Percentiles rank a stretch among this genome's conserved stretches.
phyloP scores from a whole-genome alignment of 2,888 invertebrate genomes.

The Orthosia gracilis region DNA sequence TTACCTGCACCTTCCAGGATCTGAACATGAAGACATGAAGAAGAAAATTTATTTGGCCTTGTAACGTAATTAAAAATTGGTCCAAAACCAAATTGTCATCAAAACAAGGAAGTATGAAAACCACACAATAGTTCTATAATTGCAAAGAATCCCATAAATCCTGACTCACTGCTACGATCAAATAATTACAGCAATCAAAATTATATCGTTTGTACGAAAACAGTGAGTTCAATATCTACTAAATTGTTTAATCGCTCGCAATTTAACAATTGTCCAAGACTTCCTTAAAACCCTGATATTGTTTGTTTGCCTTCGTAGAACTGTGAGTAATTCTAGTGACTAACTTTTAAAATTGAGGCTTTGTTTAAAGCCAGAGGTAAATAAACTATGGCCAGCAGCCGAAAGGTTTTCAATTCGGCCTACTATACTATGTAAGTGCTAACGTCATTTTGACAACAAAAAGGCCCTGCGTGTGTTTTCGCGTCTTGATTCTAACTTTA shows the following conservation, averaged over 20 bases:
- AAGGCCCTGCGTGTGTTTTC: no score
- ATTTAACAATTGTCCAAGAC: constrained; percentile 81
- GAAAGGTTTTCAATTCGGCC: no score
- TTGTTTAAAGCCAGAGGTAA: constrained; percentile 36
- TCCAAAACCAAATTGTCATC: constrained; percentile 1
- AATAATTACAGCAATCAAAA: constrained; percentile 60
- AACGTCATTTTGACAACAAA: no score
- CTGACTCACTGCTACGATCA: constrained; percentile 51
- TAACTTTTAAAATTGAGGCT: constrained; percentile 62
- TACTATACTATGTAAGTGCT: no score
- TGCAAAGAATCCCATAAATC: constrained; percentile 60
- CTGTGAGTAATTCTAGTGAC: constrained; percentile 59
- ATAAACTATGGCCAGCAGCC: no score
- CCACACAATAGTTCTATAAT: constrained; percentile 29
- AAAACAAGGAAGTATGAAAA: constrained; percentile 47
- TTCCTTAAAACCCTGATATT: constrained; percentile 49
- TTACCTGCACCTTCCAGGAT: no score
- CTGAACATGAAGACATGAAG: no score
- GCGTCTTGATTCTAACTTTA: no score
- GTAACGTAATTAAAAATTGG: background rate
- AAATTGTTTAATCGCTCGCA: constrained; percentile 75
- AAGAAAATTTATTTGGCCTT: no score
- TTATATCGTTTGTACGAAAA: constrained; percentile 69
- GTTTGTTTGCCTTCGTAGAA: constrained; percentile 67
- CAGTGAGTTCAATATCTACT: constrained; percentile 40